phyloP scores from a whole-genome alignment of 2,113 vertebrate species.

The Carassius gibelio region DNA sequence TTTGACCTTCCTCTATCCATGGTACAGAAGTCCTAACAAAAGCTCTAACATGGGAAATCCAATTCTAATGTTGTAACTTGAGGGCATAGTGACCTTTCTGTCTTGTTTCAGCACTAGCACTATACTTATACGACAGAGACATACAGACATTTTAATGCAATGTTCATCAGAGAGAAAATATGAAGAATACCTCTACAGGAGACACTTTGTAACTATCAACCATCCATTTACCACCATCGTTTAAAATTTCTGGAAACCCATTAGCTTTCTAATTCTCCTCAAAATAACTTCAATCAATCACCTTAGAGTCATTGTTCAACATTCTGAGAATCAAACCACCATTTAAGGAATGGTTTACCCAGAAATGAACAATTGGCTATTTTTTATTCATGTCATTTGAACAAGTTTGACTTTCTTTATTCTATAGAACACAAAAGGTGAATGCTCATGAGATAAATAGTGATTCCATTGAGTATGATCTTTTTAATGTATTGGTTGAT shows the following conservation, averaged over 20 bases:
- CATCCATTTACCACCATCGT: constrained; percentile 15
- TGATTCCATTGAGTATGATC: too few relatives aligned
- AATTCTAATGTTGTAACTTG: constrained; percentile 4
- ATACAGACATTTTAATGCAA: neutral
- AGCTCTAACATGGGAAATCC: constrained; percentile 28
- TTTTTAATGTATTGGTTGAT: too few relatives aligned
- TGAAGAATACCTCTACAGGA: constrained; percentile 15
- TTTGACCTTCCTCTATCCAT: constrained; percentile 40
- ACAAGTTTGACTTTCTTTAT: neutral
- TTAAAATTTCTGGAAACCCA: neutral
- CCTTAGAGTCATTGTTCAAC: neutral
- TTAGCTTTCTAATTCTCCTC: constrained; percentile 21
- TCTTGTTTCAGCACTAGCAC: constrained; percentile 1
- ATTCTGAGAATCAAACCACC: neutral
- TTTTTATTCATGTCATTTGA: neutral
- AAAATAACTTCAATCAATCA: constrained; percentile 6
- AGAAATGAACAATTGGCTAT: neutral
- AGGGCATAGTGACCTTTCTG: constrained; percentile 13
- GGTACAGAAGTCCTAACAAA: constrained; percentile 36
- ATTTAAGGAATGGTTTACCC: neutral
- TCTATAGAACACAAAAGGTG: too few relatives aligned
- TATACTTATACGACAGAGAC: neutral
- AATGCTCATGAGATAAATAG: too few relatives aligned
- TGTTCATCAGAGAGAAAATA: constrained; percentile 4
- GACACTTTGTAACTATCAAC: constrained; percentile 6